Evolutionary conservation across 2,888 invertebrate species (phyloP).

Genomic region (Charanyca ferruginea): DNA sequence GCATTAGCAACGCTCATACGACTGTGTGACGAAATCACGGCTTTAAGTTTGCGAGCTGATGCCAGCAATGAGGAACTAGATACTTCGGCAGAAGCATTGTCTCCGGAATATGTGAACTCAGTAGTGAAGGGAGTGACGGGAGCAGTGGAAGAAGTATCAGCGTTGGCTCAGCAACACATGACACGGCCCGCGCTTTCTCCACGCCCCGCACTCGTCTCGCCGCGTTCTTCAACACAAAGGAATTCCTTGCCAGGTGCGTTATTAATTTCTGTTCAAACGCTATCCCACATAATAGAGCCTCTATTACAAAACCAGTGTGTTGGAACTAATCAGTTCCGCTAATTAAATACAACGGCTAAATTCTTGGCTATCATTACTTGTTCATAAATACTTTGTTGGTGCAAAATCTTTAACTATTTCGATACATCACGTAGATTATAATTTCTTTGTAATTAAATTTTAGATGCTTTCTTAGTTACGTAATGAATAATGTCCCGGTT

Average conservation of each 20-base stretch:
- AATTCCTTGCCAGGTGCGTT: slow-evolving; percentile 87
- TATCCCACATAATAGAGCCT: slow-evolving; percentile 46
- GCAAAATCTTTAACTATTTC: slow-evolving; percentile 26
- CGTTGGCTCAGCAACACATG: slow-evolving; percentile 96
- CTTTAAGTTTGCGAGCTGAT: slow-evolving; percentile 93
- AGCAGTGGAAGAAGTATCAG: slow-evolving; percentile 91
- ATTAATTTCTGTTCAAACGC: slow-evolving; percentile 44
- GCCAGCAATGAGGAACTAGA: slow-evolving; percentile 82
- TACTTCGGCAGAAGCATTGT: slow-evolving; percentile 79
- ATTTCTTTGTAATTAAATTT: not conserved
- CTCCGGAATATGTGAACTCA: slow-evolving; percentile 84
- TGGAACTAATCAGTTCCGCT: slow-evolving; percentile 60
- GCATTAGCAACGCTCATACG: slow-evolving; percentile 96
- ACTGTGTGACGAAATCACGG: slow-evolving; percentile 97
- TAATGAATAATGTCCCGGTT: slow-evolving; percentile 3
- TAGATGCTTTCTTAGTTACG: slow-evolving; percentile 13
- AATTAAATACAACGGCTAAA: slow-evolving; percentile 56
- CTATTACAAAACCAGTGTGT: slow-evolving; percentile 38
- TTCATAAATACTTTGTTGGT: slow-evolving; percentile 30
- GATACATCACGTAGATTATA: slow-evolving; percentile 1
- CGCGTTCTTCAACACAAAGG: slow-evolving; percentile 87
- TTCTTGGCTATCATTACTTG: slow-evolving; percentile 43
- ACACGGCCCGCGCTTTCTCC: slow-evolving; percentile 90
- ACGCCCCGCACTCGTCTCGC: slow-evolving; percentile 85
- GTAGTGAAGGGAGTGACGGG: slow-evolving; percentile 84